Percentiles rank a stretch among this genome's conserved stretches.
Evolutionary conservation across 1,140 invertebrate genomes (phyloP).

Genomic region (Lutraria rhynchaena): DNA sequence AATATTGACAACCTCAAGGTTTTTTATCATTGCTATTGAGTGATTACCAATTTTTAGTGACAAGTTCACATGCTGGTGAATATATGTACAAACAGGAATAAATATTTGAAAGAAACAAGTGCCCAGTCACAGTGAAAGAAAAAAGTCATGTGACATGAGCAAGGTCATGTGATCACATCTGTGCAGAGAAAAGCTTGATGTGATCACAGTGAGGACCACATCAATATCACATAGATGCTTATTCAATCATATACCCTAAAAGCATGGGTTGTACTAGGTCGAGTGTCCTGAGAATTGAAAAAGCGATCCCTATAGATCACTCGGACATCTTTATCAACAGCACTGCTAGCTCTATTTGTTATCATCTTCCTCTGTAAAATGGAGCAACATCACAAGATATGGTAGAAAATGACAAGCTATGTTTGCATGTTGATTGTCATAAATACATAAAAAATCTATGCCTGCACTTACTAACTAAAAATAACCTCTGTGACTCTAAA

Average conservation of each 20-base stretch:
- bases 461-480: no score
- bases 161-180: slow-evolving; percentile 53
- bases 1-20: no score
- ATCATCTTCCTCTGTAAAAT: slow-evolving; percentile 49
- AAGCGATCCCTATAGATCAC: slow-evolving; percentile 50
- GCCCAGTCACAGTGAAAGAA: slow-evolving; percentile 32
- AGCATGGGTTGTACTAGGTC: slow-evolving; percentile 60
- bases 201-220: slow-evolving; percentile 41
- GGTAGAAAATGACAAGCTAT: no score
- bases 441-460: no score
- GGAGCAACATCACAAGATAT: neutral
- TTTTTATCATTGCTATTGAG: no score
- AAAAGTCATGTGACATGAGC: slow-evolving; percentile 41
- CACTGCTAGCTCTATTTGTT: slow-evolving; percentile 57
- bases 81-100: slow-evolving; percentile 38
- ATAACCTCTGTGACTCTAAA: no score
- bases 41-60: no score
- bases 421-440: no score
- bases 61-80: slow-evolving; percentile 14
- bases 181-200: slow-evolving; percentile 34
- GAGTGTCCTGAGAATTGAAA: slow-evolving; percentile 35
- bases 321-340: slow-evolving; percentile 58
- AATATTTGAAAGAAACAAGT: slow-evolving; percentile 11
- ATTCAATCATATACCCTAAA: slow-evolving; percentile 57
- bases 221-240: slow-evolving; percentile 44